Evolutionary conservation across 2,888 invertebrate genomes (phyloP).

Genomic region (Muschampia plurimacula): DNA sequence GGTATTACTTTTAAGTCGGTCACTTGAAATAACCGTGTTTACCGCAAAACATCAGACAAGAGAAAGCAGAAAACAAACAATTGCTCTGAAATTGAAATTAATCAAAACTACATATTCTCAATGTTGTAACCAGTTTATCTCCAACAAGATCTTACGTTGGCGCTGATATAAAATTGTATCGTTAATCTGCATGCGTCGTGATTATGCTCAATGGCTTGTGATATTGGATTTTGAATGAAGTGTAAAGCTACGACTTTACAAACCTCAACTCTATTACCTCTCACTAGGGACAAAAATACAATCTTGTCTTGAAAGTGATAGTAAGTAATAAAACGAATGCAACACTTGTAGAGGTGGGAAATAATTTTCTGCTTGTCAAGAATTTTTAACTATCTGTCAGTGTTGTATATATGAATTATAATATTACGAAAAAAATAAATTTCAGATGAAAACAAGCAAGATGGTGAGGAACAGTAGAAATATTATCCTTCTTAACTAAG

Average conservation of each 20-base stretch:
- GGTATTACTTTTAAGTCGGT: neutral
- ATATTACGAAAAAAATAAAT: neutral
- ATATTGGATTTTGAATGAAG: constrained; percentile 34
- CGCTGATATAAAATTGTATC: constrained; percentile 35
- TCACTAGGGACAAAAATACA: constrained; percentile 10
- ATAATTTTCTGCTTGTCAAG: constrained; percentile 32
- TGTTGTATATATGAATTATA: neutral
- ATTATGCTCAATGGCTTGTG: constrained; percentile 37
- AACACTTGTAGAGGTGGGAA: constrained; percentile 5
- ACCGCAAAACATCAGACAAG: constrained; percentile 26
- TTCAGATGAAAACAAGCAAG: neutral
- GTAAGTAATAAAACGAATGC: constrained; percentile 12
- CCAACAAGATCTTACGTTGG: constrained; percentile 35
- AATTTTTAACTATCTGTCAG: constrained; percentile 15
- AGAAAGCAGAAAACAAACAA: constrained; percentile 23
- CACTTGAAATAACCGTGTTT: constrained; percentile 3
- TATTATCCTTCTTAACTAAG: neutral
- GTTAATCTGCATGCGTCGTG: constrained; percentile 34
- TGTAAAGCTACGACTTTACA: neutral
- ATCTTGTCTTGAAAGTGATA: neutral
- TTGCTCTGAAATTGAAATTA: constrained; percentile 28
- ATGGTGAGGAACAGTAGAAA: no score
- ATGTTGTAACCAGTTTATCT: constrained; percentile 33
- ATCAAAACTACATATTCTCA: constrained; percentile 30
- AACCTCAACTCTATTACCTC: constrained; percentile 4